A percentile compares a stretch with the other conserved stretches of the same genome.
phyloP scores from a whole-genome alignment of 2,113 vertebrate genomes.

The Amphiprion ocellaris region DNA sequence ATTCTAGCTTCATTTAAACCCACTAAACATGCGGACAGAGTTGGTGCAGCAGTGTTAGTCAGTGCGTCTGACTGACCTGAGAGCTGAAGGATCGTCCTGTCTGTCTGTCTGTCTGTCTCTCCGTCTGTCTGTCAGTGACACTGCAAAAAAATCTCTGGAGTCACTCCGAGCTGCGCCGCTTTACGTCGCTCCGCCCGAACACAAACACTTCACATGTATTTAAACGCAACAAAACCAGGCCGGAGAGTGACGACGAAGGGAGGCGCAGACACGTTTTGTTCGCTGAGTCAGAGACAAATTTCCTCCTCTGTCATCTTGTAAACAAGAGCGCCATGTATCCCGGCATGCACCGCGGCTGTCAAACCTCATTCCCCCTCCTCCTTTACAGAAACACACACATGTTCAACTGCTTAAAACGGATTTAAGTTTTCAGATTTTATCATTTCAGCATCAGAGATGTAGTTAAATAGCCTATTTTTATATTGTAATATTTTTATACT shows the following conservation, averaged over 20 bases:
- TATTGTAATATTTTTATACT: too few relatives aligned
- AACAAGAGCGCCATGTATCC: constrained; percentile 69
- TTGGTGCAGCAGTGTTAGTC: background rate
- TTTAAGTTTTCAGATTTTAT: too few relatives aligned
- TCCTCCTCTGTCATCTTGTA: constrained; percentile 60
- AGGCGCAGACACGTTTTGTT: background rate
- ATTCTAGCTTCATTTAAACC: too few relatives aligned
- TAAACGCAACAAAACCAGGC: background rate
- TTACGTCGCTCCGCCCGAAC: background rate
- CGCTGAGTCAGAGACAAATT: constrained; percentile 3
- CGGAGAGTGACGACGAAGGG: accelerated
- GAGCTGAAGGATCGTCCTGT: background rate
- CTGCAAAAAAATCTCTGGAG: constrained; percentile 60
- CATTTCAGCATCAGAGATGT: too few relatives aligned
- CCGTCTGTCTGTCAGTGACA: constrained; percentile 65
- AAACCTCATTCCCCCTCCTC: background rate
- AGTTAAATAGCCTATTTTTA: too few relatives aligned
- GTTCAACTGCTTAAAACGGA: too few relatives aligned
- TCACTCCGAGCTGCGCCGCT: background rate
- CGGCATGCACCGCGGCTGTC: constrained; percentile 72
- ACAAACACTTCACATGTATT: accelerated
- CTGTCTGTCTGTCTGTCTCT: constrained; percentile 17
- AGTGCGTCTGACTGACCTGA: constrained; percentile 55
- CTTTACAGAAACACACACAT: background rate
- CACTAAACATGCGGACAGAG: too few relatives aligned